These are phyloP conservation scores for Spizella passerina DNA, from an alignment of 2,797 vertebrate species.

Conservation along the genomic window DNA sequence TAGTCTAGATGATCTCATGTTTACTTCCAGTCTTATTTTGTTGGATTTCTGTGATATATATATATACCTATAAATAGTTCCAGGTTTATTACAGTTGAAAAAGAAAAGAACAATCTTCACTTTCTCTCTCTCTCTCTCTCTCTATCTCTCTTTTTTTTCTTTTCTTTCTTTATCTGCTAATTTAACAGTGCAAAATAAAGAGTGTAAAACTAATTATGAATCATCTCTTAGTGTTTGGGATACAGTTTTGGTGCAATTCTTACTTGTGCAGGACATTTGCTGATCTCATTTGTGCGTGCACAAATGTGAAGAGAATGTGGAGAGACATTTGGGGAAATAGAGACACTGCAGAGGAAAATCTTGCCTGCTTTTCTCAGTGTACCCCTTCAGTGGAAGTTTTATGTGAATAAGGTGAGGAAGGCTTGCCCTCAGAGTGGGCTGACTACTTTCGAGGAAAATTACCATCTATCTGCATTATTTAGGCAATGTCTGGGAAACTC, in stretches of 20 bases:
- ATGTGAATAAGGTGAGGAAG: background rate
- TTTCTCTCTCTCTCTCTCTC: background rate
- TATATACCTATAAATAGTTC: background rate
- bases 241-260: background rate
- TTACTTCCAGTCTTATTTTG: constrained; percentile 30
- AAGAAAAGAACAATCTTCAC: background rate
- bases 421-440: background rate
- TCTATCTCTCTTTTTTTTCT: background rate
- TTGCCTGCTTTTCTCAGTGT: background rate
- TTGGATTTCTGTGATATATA: constrained; percentile 2
- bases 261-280: background rate
- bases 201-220: background rate
- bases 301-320: no score
- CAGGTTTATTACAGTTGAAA: background rate
- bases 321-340: background rate
- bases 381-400: background rate
- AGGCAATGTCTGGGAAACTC: background rate
- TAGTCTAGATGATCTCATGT: constrained; percentile 32
- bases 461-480: constrained; percentile 42
- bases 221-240: background rate
- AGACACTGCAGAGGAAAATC: background rate
- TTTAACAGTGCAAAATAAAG: background rate
- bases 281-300: background rate
- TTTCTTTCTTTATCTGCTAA: background rate
- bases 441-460: constrained; percentile 16